These are phyloP conservation scores for Dilophus febrilis DNA, from an alignment of 2,888 invertebrate species.

Conservation along the genomic window DNA sequence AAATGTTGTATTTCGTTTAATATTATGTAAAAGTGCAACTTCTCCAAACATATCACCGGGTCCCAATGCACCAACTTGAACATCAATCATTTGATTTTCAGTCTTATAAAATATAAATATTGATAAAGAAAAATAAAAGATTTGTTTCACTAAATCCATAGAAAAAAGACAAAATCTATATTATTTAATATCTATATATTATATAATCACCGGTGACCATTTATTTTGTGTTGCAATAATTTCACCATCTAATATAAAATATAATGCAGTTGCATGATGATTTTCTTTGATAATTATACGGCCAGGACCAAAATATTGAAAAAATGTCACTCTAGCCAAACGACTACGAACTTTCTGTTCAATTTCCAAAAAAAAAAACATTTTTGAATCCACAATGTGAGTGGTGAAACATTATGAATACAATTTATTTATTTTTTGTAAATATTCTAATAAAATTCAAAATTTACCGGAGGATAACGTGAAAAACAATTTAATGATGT, in stretches of 20 bases:
- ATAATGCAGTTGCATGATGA: constrained; percentile 40
- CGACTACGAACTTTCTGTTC: constrained; percentile 39
- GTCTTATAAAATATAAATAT: constrained; percentile 12
- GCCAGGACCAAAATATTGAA: constrained; percentile 40
- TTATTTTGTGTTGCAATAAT: constrained; percentile 19
- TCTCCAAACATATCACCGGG: constrained; percentile 50
- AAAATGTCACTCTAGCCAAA: constrained; percentile 41
- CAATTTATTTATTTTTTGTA: background rate
- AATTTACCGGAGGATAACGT: constrained; percentile 38
- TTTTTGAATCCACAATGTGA: background rate
- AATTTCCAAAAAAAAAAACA: background rate
- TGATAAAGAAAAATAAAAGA: no score
- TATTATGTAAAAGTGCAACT: constrained; percentile 42
- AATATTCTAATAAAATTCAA: background rate
- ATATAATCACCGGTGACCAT: constrained; percentile 19
- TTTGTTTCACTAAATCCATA: background rate
- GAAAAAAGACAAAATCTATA: no score
- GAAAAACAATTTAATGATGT: constrained; percentile 44
- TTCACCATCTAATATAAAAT: constrained; percentile 47
- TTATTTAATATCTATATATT: no score
- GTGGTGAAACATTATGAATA: background rate
- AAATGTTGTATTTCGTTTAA: constrained; percentile 42
- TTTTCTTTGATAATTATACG: constrained; percentile 43
- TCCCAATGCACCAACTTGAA: constrained; percentile 35
- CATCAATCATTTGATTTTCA: constrained; percentile 29